Evolutionary conservation across 2,797 vertebrate species (phyloP).

Genomic region (Pteronotus mesoamericanus): DNA sequence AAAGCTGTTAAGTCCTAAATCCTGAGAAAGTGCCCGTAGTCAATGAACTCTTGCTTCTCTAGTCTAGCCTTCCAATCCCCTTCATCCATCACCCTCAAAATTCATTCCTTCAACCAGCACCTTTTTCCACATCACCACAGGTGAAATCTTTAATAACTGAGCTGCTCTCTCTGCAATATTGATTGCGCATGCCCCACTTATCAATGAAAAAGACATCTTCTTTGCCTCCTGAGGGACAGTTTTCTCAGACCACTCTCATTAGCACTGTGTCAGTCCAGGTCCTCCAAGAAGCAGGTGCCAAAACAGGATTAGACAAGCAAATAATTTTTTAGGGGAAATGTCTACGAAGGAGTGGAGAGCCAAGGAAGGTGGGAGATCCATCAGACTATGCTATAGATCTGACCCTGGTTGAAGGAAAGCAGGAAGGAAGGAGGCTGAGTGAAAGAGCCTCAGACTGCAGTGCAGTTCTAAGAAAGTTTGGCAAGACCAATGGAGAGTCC

Average conservation of each 20-base stretch:
- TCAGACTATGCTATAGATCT: neutral
- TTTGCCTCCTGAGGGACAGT: neutral
- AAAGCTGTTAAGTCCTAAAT: neutral
- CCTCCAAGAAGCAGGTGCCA: neutral
- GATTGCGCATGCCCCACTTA: neutral
- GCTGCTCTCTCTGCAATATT: neutral
- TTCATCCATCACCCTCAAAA: neutral
- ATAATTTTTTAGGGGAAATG: neutral
- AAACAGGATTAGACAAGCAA: neutral
- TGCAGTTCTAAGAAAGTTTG: neutral
- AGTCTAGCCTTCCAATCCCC: neutral
- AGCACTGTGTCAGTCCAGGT: neutral
- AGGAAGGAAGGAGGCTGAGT: neutral
- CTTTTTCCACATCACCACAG: neutral
- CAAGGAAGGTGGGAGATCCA: neutral
- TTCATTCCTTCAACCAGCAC: neutral
- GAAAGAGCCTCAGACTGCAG: neutral
- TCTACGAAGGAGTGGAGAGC: neutral
- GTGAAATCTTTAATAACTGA: neutral
- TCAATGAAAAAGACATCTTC: neutral
- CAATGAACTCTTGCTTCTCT: neutral
- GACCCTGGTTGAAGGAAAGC: neutral
- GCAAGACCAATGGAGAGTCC: neutral
- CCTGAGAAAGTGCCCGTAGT: neutral
- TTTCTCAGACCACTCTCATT: neutral